A percentile compares a stretch with the other conserved stretches of the same genome.
Conservation (phyloP, 2,113 vertebrate genomes). For the Eupsittula cactorum region DNA sequence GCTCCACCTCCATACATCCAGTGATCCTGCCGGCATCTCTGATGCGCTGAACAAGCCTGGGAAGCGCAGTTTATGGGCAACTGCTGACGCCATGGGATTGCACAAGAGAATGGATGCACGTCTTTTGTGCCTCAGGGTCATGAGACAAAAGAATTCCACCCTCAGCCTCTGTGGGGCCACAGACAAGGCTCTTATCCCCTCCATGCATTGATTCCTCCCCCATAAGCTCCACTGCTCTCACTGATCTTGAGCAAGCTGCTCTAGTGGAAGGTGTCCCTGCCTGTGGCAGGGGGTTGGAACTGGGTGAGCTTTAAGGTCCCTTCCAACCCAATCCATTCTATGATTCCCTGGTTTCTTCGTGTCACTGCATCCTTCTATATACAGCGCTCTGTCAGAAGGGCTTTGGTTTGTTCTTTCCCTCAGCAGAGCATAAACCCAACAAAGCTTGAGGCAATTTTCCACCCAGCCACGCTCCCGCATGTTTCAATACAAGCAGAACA, state of each 20-base stretch:
- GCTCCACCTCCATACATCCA: background rate
- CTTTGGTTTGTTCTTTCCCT: background rate
- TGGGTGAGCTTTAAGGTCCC: no score
- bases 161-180: background rate
- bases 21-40: accelerated
- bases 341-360: background rate
- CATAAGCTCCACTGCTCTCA: no score
- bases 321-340: no score
- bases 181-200: background rate
- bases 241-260: no score
- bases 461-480: background rate
- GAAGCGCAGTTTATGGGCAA: background rate
- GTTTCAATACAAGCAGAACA: background rate
- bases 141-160: background rate
- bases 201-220: background rate
- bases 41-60: accelerated
- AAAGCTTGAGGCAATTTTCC: background rate
- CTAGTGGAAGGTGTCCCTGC: no score
- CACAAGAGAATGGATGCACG: background rate
- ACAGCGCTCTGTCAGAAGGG: background rate
- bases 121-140: background rate
- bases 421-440: background rate
- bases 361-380: accelerated
- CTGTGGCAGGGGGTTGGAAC: no score
- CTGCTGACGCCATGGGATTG: background rate